These are phyloP conservation scores for Andrena trimmerana DNA, from an alignment of 2,888 invertebrate genomes.

Conservation along the genomic window DNA sequence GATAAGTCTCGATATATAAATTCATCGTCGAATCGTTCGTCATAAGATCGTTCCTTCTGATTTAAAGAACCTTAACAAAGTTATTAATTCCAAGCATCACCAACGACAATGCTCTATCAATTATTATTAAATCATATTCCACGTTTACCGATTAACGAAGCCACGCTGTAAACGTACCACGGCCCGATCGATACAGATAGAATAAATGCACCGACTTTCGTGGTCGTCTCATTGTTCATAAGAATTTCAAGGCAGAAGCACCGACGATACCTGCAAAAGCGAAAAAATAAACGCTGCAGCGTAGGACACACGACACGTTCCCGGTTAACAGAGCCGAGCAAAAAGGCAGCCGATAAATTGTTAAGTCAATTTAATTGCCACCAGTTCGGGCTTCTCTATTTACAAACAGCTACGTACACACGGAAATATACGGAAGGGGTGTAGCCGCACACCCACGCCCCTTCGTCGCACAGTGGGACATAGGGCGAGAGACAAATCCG, in stretches of 20 bases:
- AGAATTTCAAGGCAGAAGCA: neutral
- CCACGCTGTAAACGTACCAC: too few species aligned
- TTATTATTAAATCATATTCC: too few species aligned
- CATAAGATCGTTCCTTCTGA: neutral
- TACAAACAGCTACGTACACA: slow-evolving; percentile 22
- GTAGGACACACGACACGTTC: slow-evolving; percentile 10
- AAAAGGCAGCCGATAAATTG: slow-evolving; percentile 53
- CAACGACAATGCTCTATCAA: too few species aligned
- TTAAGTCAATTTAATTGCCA: slow-evolving; percentile 57
- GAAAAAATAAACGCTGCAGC: slow-evolving; percentile 11
- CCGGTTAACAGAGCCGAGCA: slow-evolving; percentile 17
- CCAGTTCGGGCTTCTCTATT: slow-evolving; percentile 36
- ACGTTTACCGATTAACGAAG: too few species aligned
- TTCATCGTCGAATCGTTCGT: neutral
- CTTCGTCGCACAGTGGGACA: neutral
- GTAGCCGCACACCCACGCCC: neutral
- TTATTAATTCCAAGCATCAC: too few species aligned
- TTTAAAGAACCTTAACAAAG: neutral
- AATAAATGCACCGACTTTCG: too few species aligned
- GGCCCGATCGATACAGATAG: too few species aligned
- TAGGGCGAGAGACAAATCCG: slow-evolving; percentile 13
- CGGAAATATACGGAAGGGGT: neutral
- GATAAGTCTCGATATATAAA: neutral
- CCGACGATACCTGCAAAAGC: neutral
- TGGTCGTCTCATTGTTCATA: neutral